phyloP scores from a whole-genome alignment of 2,797 vertebrate genomes.

The Iguana delicatissima region DNA sequence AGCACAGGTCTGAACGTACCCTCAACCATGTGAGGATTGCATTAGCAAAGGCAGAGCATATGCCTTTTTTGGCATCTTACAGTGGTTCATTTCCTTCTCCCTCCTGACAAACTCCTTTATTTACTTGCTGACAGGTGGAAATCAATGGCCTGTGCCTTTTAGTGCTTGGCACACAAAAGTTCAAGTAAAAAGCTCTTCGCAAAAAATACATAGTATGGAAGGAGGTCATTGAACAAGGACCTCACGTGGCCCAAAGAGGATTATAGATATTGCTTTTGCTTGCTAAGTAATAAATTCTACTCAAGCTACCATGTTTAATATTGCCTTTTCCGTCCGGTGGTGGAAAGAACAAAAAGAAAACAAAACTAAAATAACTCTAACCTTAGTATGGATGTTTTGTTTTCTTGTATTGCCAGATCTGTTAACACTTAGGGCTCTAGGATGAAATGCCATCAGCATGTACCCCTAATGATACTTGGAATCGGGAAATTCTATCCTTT shows the following conservation, averaged over 20 bases:
- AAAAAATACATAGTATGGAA: conserved; percentile 37
- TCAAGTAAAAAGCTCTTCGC: conserved; percentile 49
- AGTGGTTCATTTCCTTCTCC: conserved; percentile 48
- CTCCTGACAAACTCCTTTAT: background rate
- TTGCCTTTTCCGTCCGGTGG: conserved; percentile 32
- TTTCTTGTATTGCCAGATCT: background rate
- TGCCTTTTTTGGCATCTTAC: conserved; percentile 29
- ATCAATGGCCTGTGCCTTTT: conserved; percentile 16
- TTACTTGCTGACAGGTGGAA: conserved; percentile 57
- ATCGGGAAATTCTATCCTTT: background rate
- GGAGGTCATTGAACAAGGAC: conserved; percentile 22
- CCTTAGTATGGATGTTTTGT: background rate
- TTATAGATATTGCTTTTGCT: conserved; percentile 58
- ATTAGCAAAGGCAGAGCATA: background rate
- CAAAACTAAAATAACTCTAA: conserved; percentile 14
- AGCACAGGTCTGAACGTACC: conserved; percentile 25
- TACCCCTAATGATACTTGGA: background rate
- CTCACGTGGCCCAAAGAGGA: conserved; percentile 38
- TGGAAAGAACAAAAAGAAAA: background rate
- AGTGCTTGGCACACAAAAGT: conserved; percentile 40
- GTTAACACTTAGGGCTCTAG: background rate
- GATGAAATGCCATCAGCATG: background rate
- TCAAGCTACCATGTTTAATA: conserved; percentile 36
- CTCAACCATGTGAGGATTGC: conserved; percentile 10
- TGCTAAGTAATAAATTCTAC: conserved; percentile 59